These are phyloP conservation scores for Trichacis sp. DNA, from an alignment of 2,888 invertebrate species.

Conservation along the genomic window DNA sequence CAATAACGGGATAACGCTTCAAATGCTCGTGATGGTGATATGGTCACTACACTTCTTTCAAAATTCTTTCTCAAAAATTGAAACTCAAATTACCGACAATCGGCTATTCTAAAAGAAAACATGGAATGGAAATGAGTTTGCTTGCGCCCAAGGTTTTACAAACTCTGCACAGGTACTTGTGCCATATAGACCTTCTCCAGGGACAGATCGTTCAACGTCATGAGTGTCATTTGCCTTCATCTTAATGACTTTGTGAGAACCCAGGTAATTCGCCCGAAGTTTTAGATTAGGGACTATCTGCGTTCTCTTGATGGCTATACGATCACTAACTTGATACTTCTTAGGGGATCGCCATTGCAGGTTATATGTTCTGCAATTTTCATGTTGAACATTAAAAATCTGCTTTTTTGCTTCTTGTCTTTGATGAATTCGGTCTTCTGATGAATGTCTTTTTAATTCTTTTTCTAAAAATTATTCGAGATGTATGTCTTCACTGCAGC, in stretches of 20 bases:
- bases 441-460: constrained; percentile 9
- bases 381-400: constrained; percentile 16
- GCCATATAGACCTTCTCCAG: constrained; percentile 2
- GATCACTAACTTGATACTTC: constrained; percentile 10
- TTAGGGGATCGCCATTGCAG: constrained; percentile 5
- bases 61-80: too few species aligned
- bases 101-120: too few species aligned
- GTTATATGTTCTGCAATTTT: constrained; percentile 17
- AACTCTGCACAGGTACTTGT: constrained; percentile 14
- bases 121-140: too few species aligned
- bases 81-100: too few species aligned
- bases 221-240: constrained; percentile 14
- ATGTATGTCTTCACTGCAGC: constrained; percentile 9
- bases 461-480: constrained; percentile 14
- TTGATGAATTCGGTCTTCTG: constrained; percentile 4
- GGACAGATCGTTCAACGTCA: constrained; percentile 5
- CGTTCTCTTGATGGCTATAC: constrained; percentile 14
- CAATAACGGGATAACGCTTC: too few species aligned
- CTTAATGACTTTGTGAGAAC: constrained; percentile 4
- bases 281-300: constrained; percentile 12
- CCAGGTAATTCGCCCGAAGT: constrained; percentile 11
- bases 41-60: too few species aligned
- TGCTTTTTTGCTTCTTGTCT: constrained; percentile 7
- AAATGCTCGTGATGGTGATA: too few species aligned
- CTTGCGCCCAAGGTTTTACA: too few species aligned